Conservation (phyloP, 2,797 vertebrate genomes). For the Alosa sapidissima region DNA sequence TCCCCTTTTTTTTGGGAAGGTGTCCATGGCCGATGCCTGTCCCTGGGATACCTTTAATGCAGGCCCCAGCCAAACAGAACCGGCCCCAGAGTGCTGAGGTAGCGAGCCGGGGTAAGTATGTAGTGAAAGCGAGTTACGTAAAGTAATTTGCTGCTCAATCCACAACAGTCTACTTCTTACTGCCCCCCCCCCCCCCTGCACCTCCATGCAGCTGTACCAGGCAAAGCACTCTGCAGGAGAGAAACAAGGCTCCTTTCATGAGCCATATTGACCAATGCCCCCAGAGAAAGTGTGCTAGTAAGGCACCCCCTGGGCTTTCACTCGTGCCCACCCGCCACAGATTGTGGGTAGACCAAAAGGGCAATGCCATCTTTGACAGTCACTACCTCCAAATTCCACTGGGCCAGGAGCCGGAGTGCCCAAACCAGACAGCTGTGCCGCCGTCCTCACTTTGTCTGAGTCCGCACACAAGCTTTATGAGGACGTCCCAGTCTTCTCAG, state of each 20-base stretch:
- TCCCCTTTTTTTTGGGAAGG: neutral
- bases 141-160: slow-evolving; percentile 56
- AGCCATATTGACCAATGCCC: slow-evolving; percentile 16
- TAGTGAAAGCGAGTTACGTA: slow-evolving; percentile 58
- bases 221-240: slow-evolving; percentile 28
- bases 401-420: neutral
- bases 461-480: neutral
- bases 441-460: neutral
- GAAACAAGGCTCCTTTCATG: slow-evolving; percentile 37
- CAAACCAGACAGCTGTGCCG: neutral
- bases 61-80: slow-evolving; percentile 55
- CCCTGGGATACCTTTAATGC: slow-evolving; percentile 32
- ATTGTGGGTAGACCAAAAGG: neutral
- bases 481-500: too few relatives aligned
- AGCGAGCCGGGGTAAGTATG: slow-evolving; percentile 44
- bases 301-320: neutral
- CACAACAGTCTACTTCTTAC: slow-evolving; percentile 40
- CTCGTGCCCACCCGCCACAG: neutral
- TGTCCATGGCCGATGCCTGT: neutral
- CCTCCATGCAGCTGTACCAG: neutral
- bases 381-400: neutral
- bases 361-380: neutral
- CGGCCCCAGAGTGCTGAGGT: slow-evolving; percentile 30
- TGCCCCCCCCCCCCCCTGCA: neutral
- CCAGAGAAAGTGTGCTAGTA: neutral